These are phyloP conservation scores for Macroglossus sobrinus DNA, from an alignment of 2,113 vertebrate genomes.

Conservation along the genomic window DNA sequence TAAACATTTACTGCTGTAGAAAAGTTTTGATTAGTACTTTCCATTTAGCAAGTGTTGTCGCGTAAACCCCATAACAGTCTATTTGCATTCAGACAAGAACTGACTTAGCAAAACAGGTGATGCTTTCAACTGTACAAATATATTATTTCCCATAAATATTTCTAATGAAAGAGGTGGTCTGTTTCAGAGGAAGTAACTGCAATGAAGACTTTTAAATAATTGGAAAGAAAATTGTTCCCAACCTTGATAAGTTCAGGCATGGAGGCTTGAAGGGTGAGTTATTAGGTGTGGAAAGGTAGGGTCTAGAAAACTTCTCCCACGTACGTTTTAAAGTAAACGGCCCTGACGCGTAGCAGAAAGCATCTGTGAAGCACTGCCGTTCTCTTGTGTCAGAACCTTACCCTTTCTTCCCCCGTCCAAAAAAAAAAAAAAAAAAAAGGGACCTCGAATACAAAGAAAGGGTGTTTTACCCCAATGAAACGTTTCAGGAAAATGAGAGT, in stretches of 20 bases:
- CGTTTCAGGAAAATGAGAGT: neutral
- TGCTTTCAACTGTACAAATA: conserved; percentile 80
- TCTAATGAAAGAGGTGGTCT: conserved; percentile 72
- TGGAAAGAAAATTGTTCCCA: conserved; percentile 37
- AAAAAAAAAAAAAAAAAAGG: neutral
- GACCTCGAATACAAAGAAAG: neutral
- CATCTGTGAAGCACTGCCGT: neutral
- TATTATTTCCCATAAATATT: conserved; percentile 84
- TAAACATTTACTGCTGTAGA: conserved; percentile 82
- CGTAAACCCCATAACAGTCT: conserved; percentile 75
- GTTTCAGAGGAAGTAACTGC: conserved; percentile 67
- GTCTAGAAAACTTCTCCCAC: conserved; percentile 73
- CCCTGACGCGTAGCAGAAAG: neutral
- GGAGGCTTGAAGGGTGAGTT: conserved; percentile 77
- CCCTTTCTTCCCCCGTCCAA: neutral
- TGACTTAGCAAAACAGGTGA: conserved; percentile 80
- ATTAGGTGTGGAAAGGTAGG: conserved; percentile 84
- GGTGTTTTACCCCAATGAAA: neutral
- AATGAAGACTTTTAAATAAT: conserved; percentile 82
- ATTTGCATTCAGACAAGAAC: conserved; percentile 79
- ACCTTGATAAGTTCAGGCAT: conserved; percentile 77
- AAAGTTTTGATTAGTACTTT: conserved; percentile 80
- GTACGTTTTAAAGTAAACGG: conserved; percentile 72
- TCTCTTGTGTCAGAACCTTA: neutral
- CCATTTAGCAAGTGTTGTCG: conserved; percentile 78